Evolutionary conservation across 1,140 invertebrate genomes (phyloP).

Genomic region (Papilio helenus): DNA sequence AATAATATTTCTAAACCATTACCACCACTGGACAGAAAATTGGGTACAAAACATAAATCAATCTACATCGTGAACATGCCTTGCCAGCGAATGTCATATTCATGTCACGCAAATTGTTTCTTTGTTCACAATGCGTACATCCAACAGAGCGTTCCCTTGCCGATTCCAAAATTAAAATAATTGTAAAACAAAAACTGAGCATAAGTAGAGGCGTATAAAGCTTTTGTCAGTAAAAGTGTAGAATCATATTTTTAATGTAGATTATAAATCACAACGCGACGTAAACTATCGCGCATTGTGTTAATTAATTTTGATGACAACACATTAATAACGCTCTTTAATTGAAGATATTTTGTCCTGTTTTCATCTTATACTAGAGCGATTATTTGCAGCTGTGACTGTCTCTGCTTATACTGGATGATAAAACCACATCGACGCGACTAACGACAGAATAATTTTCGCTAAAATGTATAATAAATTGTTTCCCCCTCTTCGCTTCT

Average conservation of each 20-base stretch:
- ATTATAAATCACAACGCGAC: neutral
- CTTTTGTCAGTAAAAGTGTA: neutral
- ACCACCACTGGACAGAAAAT: neutral
- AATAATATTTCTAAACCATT: neutral
- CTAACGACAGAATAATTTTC: slow-evolving; percentile 61
- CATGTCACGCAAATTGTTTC: no score
- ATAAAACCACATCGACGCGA: slow-evolving; percentile 39
- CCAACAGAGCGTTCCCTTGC: no score
- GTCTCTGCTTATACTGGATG: slow-evolving; percentile 36
- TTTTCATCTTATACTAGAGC: slow-evolving; percentile 5
- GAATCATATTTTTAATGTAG: neutral
- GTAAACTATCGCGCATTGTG: neutral
- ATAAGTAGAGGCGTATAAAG: neutral
- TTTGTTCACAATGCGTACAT: no score
- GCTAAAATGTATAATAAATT: slow-evolving; percentile 57
- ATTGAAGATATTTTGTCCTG: slow-evolving; percentile 30
- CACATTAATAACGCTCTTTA: slow-evolving; percentile 40
- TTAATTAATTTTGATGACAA: slow-evolving; percentile 8
- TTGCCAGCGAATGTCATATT: no score
- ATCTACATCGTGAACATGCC: neutral
- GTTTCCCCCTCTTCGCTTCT: slow-evolving; percentile 37
- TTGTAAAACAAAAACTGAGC: no score
- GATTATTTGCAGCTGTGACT: slow-evolving; percentile 33
- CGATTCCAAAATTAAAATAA: no score
- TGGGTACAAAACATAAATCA: neutral